These are phyloP conservation scores for Taenioides sp. DNA, from an alignment of 2,797 vertebrate genomes.

Conservation along the genomic window DNA sequence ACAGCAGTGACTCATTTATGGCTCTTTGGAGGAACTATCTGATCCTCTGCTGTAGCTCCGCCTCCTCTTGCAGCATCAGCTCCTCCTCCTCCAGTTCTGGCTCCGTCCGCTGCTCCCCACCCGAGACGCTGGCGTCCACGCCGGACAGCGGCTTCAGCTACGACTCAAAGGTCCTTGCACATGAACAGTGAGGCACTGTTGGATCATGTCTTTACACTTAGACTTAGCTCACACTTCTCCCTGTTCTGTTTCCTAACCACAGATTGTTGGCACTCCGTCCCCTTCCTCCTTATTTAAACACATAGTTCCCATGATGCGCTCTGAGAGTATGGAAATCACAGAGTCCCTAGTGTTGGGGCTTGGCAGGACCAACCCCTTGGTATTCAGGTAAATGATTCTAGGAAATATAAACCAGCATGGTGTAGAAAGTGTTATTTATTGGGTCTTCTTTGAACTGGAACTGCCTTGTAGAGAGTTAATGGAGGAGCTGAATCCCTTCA, in stretches of 20 bases:
- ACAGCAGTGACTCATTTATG: slow-evolving; percentile 92
- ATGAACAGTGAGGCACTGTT: not conserved
- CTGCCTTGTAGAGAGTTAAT: slow-evolving; percentile 86
- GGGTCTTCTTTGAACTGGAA: not conserved
- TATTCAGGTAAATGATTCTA: slow-evolving; percentile 84
- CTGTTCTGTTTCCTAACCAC: slow-evolving; percentile 34
- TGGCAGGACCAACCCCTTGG: slow-evolving; percentile 98
- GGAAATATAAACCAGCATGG: not conserved
- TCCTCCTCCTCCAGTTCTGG: slow-evolving; percentile 83
- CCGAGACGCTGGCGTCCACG: slow-evolving; percentile 98
- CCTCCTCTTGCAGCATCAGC: slow-evolving; percentile 81
- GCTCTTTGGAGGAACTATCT: slow-evolving; percentile 99
- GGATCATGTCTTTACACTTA: not conserved
- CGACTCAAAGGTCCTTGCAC: slow-evolving; percentile 86
- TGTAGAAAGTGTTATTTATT: not conserved
- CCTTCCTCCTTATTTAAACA: slow-evolving; percentile 97
- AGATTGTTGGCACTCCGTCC: slow-evolving; percentile 97
- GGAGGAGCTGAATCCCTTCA: slow-evolving; percentile 98
- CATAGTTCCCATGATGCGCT: slow-evolving; percentile 99
- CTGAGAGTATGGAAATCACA: slow-evolving; percentile 99
- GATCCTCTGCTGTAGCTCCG: slow-evolving; percentile 97
- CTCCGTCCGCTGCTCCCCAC: slow-evolving; percentile 94
- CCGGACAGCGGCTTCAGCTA: slow-evolving; percentile 97
- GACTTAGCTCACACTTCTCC: not conserved
- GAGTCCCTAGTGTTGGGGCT: slow-evolving; percentile 98